Conservation (phyloP, 2,113 vertebrate species). For the Hypomesus transpacificus region DNA sequence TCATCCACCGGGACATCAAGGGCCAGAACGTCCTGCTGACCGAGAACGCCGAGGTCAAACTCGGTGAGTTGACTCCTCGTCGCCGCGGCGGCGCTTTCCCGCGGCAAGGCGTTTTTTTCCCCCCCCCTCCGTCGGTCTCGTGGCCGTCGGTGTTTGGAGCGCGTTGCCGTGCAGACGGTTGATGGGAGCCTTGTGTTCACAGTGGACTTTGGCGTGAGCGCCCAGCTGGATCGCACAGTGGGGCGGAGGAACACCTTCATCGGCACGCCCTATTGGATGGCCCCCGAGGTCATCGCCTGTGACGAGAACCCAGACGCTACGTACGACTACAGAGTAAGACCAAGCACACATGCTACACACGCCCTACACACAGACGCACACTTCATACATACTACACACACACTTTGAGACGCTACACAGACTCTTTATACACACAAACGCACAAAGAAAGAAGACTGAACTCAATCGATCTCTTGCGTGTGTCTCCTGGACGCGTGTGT, state of each 20-base stretch:
- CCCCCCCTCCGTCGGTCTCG: neutral
- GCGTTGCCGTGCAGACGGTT: neutral
- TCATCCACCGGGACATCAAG: slow-evolving; percentile 71
- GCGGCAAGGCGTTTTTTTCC: too few relatives aligned
- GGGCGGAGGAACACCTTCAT: slow-evolving; percentile 98
- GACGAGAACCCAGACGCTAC: slow-evolving; percentile 99
- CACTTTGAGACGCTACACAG: too few relatives aligned
- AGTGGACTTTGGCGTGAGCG: slow-evolving; percentile 98
- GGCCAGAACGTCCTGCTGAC: slow-evolving; percentile 70
- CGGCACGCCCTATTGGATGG: slow-evolving; percentile 98
- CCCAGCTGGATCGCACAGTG: slow-evolving; percentile 95
- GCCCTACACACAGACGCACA: too few relatives aligned
- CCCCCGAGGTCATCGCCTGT: slow-evolving; percentile 97
- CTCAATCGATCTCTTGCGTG: neutral
- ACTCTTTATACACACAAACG: too few relatives aligned
- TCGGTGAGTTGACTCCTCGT: slow-evolving; percentile 48
- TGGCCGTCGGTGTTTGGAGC: neutral
- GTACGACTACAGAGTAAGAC: slow-evolving; percentile 93
- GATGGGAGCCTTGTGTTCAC: neutral
- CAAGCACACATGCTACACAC: too few relatives aligned
- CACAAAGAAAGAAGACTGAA: too few relatives aligned
- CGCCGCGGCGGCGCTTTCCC: too few relatives aligned
- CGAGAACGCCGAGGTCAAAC: slow-evolving; percentile 68
- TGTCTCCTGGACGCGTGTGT: neutral
- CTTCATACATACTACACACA: too few relatives aligned